phyloP scores from a whole-genome alignment of 1,140 invertebrate genomes.

The Adelges cooleyi region DNA sequence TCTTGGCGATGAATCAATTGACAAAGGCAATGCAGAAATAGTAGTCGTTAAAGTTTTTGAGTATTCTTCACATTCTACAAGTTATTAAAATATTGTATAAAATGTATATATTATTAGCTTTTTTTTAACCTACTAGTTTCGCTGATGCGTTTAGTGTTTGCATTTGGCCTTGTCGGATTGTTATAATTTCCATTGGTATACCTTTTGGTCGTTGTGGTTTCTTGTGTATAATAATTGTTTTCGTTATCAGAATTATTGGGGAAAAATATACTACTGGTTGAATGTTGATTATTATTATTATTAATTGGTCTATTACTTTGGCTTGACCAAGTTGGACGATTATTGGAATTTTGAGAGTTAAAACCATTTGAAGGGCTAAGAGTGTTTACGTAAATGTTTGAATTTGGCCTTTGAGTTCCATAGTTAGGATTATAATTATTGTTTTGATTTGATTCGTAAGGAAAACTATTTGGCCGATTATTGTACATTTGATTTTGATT shows the following conservation, averaged over 20 bases:
- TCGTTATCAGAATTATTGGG: background rate
- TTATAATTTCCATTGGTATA: background rate
- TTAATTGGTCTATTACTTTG: background rate
- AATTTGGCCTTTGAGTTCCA: too few species aligned
- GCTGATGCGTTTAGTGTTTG: constrained; percentile 8
- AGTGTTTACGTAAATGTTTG: too few species aligned
- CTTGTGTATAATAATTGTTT: background rate
- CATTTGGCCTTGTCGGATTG: background rate
- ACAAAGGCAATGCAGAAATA: constrained; percentile 38
- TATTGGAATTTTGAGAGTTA: too few species aligned
- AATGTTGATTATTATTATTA: background rate
- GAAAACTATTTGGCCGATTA: background rate
- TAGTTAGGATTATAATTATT: background rate
- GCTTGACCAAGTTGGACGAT: background rate
- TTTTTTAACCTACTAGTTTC: constrained; percentile 4
- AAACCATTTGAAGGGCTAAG: too few species aligned
- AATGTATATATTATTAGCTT: too few species aligned
- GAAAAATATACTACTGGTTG: constrained; percentile 13
- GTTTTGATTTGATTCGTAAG: background rate
- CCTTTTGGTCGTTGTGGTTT: background rate
- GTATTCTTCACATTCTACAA: constrained; percentile 41
- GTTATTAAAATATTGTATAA: background rate
- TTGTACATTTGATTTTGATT: background rate
- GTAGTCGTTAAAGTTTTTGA: constrained; percentile 35
- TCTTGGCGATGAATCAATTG: constrained; percentile 29